A percentile compares a stretch with the other conserved stretches of the same genome.
phyloP scores from a whole-genome alignment of 2,888 invertebrate species.

The Dinocampus coccinellae region DNA sequence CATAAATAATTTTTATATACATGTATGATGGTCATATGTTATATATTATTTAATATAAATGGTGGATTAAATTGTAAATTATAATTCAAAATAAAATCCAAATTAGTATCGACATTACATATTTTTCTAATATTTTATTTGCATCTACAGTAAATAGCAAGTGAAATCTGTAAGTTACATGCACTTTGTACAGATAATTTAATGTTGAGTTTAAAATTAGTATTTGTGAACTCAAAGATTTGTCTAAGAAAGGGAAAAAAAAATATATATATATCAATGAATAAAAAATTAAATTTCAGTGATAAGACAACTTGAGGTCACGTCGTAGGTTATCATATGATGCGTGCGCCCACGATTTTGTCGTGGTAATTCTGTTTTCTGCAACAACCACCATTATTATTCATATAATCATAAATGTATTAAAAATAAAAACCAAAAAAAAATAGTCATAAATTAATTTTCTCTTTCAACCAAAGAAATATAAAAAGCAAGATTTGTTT shows the following conservation, averaged over 20 bases:
- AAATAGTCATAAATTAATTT: not conserved
- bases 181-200: not conserved
- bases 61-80: too few species aligned
- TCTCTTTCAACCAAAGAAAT: not conserved
- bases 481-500: not conserved
- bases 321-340: constrained; percentile 38
- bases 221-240: not conserved
- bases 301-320: constrained; percentile 37
- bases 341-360: constrained; percentile 14
- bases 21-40: not conserved
- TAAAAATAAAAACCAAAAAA: not conserved
- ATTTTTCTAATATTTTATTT: not conserved
- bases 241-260: constrained; percentile 3
- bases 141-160: not conserved
- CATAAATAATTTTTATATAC: not conserved
- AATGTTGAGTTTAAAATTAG: constrained; percentile 16
- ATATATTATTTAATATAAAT: constrained; percentile 12
- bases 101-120: too few species aligned
- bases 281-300: constrained; percentile 27
- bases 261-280: too few species aligned
- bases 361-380: not conserved
- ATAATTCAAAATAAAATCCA: too few species aligned
- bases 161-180: not conserved
- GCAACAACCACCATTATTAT: constrained; percentile 3
- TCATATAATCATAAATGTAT: not conserved